A percentile compares a stretch with the other conserved stretches of the same genome.
Conservation (phyloP, 2,113 vertebrate genomes). For the Sigmodon hispidus region DNA sequence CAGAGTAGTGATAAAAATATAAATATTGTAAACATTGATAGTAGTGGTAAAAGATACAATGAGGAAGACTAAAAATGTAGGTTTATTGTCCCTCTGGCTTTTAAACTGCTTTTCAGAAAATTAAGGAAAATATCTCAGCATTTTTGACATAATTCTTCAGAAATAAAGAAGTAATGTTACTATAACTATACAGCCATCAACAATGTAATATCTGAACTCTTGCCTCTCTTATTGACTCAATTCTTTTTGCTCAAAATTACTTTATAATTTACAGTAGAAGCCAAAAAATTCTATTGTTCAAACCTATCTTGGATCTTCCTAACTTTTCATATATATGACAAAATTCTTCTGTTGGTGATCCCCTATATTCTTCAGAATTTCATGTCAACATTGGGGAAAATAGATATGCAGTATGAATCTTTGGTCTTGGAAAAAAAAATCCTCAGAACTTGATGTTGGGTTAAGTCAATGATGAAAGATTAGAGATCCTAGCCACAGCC, state of each 20-base stretch:
- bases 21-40: neutral
- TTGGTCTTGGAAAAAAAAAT: too few species aligned
- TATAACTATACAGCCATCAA: neutral
- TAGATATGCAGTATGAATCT: too few species aligned
- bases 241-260: neutral
- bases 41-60: neutral
- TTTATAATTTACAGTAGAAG: neutral
- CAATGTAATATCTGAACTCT: neutral
- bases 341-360: rapidly evolving
- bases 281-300: neutral
- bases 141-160: neutral
- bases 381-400: neutral
- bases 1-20: neutral
- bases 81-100: neutral
- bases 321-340: rapidly evolving
- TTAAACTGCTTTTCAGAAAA: neutral
- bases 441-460: too few species aligned
- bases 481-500: too few species aligned
- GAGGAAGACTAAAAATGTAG: neutral
- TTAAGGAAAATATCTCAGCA: neutral
- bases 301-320: neutral
- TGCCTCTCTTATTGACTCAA: neutral
- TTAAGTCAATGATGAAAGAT: too few species aligned
- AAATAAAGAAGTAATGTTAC: neutral
- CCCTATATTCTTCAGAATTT: neutral